Evolutionary conservation across 2,888 invertebrate genomes (phyloP), one percentile per base, ranked within the genome.

Genomic region (Machimus rusticus): DNA sequence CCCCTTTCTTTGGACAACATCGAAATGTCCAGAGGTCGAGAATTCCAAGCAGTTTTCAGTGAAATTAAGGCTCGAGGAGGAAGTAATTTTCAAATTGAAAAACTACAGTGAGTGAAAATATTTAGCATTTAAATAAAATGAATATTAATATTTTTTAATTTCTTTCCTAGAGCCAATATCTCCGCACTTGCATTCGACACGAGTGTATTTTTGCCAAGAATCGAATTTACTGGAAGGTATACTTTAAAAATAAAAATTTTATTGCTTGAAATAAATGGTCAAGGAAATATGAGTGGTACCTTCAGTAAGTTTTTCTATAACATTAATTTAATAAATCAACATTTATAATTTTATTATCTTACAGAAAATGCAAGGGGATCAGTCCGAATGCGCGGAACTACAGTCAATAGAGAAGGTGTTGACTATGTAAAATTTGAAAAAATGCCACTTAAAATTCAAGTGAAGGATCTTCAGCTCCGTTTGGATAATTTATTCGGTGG

Each of bases 401-500:
- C 91, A 8, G 91, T 91, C 55, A 89, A 89, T 16, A 90, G 91
- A 87, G 74, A 89, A 79, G 92, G 91, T 1, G 86, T 90, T n/a
- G 92, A 92, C 82, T 92, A 92, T 89, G 91, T 93, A 0, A 90
- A 91, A 84, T 92, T 93, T 88, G 92, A 91, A 23, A 91, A 91
- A 79, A 90, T 93, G 90, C 90, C 91, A 12, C 90, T 93, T 87
- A 91, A 91, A 79, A 91, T 93, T 16, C 90, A 90, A 86, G 91
- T 93, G 37, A 91, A 89, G 87, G 91, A 91, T 46, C 91, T 92
- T 46, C 91, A 92, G 87, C 86, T 93, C 81, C 90, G 91, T 74
- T 88, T 93, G 74, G 91, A 92, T 55, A 92, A 93, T 90, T 89
- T 93, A 5, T 93, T 93, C 82, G 92, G 92, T 88, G 91, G 92